These are phyloP conservation scores for Kryptolebias ocellatus DNA, from an alignment of 2,797 vertebrate genomes.

Conservation along the genomic window DNA sequence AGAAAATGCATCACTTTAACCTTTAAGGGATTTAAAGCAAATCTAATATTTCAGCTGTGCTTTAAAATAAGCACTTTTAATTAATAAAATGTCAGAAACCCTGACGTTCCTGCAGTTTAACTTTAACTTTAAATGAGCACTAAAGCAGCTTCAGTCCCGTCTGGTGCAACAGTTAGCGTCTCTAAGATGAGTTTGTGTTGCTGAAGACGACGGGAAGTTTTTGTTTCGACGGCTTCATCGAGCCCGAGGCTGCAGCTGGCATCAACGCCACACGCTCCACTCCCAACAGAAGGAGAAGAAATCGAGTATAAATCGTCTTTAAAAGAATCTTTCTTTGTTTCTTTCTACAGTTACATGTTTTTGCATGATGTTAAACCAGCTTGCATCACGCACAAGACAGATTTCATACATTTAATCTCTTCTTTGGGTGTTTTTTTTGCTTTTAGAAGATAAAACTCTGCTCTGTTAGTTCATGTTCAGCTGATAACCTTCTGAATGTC, in stretches of 20 bases:
- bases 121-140: background rate
- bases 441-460: no score
- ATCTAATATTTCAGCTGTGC: background rate
- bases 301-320: no score
- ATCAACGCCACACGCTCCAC: no score
- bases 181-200: background rate
- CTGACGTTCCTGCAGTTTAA: background rate
- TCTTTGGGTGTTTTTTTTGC: no score
- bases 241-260: background rate
- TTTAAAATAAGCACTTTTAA: background rate
- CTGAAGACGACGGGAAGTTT: background rate
- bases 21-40: background rate
- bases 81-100: background rate
- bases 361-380: no score
- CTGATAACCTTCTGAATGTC: constrained; percentile 42
- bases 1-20: no score
- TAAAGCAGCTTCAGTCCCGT: no score
- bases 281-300: no score
- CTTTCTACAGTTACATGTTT: no score
- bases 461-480: background rate
- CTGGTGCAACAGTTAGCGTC: background rate
- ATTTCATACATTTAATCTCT: no score
- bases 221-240: background rate
- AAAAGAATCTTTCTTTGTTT: no score
- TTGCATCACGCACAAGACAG: background rate